A percentile compares a stretch with the other conserved stretches of the same genome.
Conservation (phyloP, 2,888 invertebrate species). For the Tinea pellionella region DNA sequence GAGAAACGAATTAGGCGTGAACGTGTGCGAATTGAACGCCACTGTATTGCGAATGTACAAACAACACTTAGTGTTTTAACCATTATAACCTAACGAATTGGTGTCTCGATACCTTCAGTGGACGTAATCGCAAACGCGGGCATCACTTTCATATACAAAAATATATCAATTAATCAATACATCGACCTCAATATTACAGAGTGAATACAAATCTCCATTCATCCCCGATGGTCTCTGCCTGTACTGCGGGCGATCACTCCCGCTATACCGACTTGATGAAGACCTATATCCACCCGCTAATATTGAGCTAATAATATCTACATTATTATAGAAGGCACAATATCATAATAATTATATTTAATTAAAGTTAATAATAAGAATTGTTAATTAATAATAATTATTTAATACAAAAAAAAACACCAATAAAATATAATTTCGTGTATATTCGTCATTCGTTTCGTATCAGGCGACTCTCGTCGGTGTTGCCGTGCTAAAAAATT, state of each 20-base stretch:
- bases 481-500: constrained; percentile 2
- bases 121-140: constrained; percentile 32
- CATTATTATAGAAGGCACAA: background rate
- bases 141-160: background rate
- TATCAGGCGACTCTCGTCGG: constrained; percentile 1
- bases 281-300: too few relatives aligned
- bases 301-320: too few relatives aligned
- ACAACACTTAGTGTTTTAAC: too few relatives aligned
- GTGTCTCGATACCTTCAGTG: constrained; percentile 65
- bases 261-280: too few relatives aligned
- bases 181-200: background rate
- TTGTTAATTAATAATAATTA: background rate
- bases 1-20: too few relatives aligned
- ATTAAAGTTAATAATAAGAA: background rate
- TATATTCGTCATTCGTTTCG: background rate
- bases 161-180: background rate
- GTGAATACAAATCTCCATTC: background rate
- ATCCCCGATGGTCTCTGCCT: too few relatives aligned
- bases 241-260: too few relatives aligned
- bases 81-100: constrained; percentile 30
- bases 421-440: background rate
- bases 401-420: too few relatives aligned
- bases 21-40: too few relatives aligned
- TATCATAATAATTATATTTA: background rate
- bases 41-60: background rate